Conservation (phyloP, 1,140 invertebrate genomes). For the Pseudomyrmex concolor region DNA sequence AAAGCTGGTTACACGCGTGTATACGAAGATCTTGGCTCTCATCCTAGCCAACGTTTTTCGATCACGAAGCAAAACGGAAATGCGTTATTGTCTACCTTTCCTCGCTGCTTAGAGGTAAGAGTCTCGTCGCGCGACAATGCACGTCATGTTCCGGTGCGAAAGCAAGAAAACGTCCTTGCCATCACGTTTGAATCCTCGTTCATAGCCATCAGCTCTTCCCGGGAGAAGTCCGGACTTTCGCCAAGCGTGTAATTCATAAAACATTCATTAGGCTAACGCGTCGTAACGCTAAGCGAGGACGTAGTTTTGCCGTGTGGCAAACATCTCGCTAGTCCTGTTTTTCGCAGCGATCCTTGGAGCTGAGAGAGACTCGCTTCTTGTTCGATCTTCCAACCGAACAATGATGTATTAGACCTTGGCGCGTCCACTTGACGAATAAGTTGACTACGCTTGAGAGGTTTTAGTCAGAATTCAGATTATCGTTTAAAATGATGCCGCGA, state of each 20-base stretch:
- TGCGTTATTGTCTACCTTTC: constrained; percentile 39
- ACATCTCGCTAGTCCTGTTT: constrained; percentile 25
- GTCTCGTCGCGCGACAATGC: constrained; percentile 33
- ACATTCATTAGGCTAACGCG: constrained; percentile 43
- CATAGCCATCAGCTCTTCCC: constrained; percentile 20
- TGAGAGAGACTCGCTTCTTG: constrained; percentile 1
- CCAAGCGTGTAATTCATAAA: constrained; percentile 52
- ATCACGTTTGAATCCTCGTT: constrained; percentile 36
- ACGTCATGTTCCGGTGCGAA: background rate
- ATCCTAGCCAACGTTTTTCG: constrained; percentile 5
- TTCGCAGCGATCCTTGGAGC: constrained; percentile 18
- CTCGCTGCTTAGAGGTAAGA: background rate
- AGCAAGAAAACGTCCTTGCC: constrained; percentile 29
- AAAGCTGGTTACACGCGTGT: background rate
- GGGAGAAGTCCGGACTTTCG: constrained; percentile 21
- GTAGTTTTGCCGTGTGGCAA: constrained; percentile 22
- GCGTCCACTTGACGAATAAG: constrained; percentile 34
- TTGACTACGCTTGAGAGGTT: constrained; percentile 15
- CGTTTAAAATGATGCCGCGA: background rate
- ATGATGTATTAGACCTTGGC: constrained; percentile 33
- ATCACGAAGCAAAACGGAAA: constrained; percentile 51
- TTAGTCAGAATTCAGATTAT: constrained; percentile 5
- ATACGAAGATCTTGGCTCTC: background rate
- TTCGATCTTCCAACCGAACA: background rate
- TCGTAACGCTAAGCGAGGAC: constrained; percentile 7